Evolutionary conservation across 2,797 vertebrate genomes (phyloP).

Genomic region (Urophycis tenuis): DNA sequence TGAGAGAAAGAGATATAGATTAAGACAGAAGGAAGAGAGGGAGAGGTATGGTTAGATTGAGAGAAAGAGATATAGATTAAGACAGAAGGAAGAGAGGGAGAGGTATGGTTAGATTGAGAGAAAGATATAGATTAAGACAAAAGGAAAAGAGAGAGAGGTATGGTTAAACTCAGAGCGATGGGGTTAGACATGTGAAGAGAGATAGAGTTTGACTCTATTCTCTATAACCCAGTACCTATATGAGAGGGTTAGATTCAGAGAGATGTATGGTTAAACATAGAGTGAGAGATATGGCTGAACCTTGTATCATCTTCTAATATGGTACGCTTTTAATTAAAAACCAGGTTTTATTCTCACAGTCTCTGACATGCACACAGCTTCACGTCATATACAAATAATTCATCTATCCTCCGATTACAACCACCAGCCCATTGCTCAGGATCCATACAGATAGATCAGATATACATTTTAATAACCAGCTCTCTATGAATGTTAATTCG

Average conservation of each 20-base stretch:
- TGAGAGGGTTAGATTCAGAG: no score
- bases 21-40: no score
- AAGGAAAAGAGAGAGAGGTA: no score
- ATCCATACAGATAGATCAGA: background rate
- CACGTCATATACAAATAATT: conserved; percentile 15
- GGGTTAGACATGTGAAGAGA: background rate
- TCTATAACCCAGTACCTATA: no score
- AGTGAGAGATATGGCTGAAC: background rate
- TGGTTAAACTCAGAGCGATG: background rate
- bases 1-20: background rate
- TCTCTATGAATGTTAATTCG: background rate
- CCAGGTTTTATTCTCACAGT: no score
- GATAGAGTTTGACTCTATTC: background rate
- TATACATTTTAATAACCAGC: background rate
- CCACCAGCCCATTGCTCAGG: conserved; percentile 9
- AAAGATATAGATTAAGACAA: background rate
- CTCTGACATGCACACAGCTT: background rate
- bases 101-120: background rate
- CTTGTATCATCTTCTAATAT: background rate
- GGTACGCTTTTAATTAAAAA: background rate
- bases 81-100: no score
- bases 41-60: no score
- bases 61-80: no score
- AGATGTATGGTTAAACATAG: background rate
- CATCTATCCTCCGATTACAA: conserved; percentile 27